These are phyloP conservation scores for Oscheius sp. DNA, from an alignment of 1,140 invertebrate genomes.

Conservation along the genomic window DNA sequence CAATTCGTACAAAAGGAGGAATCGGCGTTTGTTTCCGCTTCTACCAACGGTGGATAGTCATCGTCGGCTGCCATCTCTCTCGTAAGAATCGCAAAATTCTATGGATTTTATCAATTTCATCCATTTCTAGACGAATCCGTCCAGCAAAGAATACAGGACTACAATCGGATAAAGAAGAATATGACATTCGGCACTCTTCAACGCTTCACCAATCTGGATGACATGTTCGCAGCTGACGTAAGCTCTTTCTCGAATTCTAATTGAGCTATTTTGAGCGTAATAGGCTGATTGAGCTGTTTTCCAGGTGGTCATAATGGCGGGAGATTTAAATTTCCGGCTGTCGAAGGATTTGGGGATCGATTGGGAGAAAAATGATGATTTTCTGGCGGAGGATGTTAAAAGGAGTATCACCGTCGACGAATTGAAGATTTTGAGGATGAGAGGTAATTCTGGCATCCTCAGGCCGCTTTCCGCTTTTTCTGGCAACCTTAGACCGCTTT, in stretches of 20 bases:
- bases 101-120: neutral
- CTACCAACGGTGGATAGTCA: conserved; percentile 33
- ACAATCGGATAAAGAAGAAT: conserved; percentile 5
- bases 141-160: conserved; percentile 16
- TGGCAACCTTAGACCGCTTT: too few species aligned
- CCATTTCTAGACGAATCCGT: conserved; percentile 13
- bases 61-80: conserved; percentile 33
- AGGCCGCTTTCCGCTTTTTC: too few species aligned
- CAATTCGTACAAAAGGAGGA: conserved; percentile 35
- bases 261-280: neutral
- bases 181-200: conserved; percentile 18
- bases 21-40: conserved; percentile 29
- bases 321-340: conserved; percentile 36
- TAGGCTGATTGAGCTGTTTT: too few species aligned
- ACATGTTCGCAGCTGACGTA: conserved; percentile 32
- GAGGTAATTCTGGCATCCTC: too few species aligned
- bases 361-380: neutral
- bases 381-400: too few species aligned
- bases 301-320: conserved; percentile 29
- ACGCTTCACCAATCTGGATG: conserved; percentile 7
- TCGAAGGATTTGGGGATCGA: neutral
- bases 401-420: too few species aligned
- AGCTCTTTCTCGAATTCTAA: neutral
- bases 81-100: conserved; percentile 15
- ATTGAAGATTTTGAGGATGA: too few species aligned